A percentile compares a stretch with the other conserved stretches of the same genome.
phyloP scores from a whole-genome alignment of 2,888 invertebrate genomes.

The Argynnis bischoffii region DNA sequence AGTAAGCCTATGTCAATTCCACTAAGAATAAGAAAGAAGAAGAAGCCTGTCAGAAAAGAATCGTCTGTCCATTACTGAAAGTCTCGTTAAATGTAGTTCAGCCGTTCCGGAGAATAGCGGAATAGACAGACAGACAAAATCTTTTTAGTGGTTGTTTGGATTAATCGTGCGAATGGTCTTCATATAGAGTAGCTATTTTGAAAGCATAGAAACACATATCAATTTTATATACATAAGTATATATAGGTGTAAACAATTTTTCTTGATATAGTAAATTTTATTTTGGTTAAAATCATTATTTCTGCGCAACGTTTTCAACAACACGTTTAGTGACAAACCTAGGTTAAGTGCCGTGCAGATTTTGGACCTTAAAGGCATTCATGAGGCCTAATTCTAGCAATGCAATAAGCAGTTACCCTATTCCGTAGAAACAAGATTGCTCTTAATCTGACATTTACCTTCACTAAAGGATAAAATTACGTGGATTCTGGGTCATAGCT shows the following conservation, averaged over 20 bases:
- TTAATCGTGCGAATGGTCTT: too few relatives aligned
- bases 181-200: too few relatives aligned
- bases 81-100: too few relatives aligned
- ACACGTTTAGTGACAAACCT: constrained; percentile 9
- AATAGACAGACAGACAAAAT: too few relatives aligned
- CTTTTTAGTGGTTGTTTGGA: too few relatives aligned
- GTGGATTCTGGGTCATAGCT: constrained; percentile 34
- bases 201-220: too few relatives aligned
- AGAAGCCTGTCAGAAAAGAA: too few relatives aligned
- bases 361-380: constrained; percentile 19
- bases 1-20: too few relatives aligned
- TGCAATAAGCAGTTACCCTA: constrained; percentile 32
- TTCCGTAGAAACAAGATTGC: constrained; percentile 24
- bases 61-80: too few relatives aligned
- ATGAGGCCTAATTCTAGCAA: constrained; percentile 14
- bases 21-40: too few relatives aligned
- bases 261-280: neutral
- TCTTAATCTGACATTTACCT: constrained; percentile 28
- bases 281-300: neutral
- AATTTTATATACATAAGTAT: too few relatives aligned
- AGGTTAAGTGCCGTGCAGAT: neutral
- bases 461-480: constrained; percentile 27
- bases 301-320: constrained; percentile 2
- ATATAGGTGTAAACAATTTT: neutral
- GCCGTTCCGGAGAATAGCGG: too few relatives aligned